A percentile compares a stretch with the other conserved stretches of the same genome.
Evolutionary conservation across 2,113 vertebrate species (phyloP).

Genomic region (Prietella phreatophila): DNA sequence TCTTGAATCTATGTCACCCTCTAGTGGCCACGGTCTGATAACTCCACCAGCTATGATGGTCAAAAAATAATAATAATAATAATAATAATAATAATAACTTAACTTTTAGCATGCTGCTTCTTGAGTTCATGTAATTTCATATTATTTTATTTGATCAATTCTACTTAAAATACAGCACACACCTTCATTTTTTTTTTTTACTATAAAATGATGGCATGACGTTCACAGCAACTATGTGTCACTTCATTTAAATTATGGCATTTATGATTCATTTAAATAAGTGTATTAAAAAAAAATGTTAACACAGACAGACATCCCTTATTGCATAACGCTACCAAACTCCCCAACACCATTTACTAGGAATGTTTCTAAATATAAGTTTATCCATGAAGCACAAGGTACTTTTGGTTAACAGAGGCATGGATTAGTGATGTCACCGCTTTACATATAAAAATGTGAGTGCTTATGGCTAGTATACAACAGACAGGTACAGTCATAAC

Average conservation of each 20-base stretch:
- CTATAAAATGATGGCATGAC: neutral
- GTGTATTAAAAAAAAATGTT: neutral
- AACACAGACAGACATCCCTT: neutral
- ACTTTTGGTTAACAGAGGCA: neutral
- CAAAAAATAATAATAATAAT: neutral
- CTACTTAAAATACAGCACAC: neutral
- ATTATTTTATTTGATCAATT: conserved; percentile 21
- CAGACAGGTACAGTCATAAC: neutral
- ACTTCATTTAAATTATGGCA: neutral
- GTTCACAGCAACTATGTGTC: neutral
- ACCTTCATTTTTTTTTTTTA: neutral
- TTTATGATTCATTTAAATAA: neutral
- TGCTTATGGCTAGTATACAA: neutral
- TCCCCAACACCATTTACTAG: neutral
- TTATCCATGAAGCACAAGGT: neutral
- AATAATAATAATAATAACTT: too few species aligned
- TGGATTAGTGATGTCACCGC: neutral
- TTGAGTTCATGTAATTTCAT: neutral
- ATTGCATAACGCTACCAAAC: conserved; percentile 3
- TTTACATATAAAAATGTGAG: neutral
- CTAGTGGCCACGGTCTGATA: conserved; percentile 53
- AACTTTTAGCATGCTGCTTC: neutral
- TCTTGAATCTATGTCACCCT: conserved; percentile 55
- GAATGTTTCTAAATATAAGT: neutral
- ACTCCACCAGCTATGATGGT: conserved; percentile 43